phyloP scores from a whole-genome alignment of 2,888 invertebrate species.

The Cheiracanthium punctorium region DNA sequence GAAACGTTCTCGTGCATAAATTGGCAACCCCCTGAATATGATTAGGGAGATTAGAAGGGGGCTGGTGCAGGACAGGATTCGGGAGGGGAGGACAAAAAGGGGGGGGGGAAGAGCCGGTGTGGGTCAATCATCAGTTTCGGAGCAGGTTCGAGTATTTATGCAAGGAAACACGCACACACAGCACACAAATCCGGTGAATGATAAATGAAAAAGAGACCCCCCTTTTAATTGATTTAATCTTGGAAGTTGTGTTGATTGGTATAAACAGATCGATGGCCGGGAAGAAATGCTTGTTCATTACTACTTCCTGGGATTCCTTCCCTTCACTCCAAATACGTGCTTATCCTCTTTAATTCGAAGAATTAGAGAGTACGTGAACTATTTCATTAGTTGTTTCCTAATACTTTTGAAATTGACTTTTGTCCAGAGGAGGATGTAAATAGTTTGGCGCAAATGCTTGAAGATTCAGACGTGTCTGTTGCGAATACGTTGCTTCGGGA shows the following conservation, averaged over 20 bases:
- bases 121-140: background rate
- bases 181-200: background rate
- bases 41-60: constrained; percentile 60
- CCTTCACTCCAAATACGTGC: background rate
- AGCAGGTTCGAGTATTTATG: constrained; percentile 9
- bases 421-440: background rate
- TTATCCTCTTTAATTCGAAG: background rate
- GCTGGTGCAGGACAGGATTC: constrained; percentile 10
- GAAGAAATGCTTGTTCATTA: background rate
- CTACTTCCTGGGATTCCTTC: background rate
- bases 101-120: background rate
- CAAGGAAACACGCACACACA: background rate
- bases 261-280: background rate
- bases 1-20: constrained; percentile 66
- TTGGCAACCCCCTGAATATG: constrained; percentile 63
- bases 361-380: background rate
- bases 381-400: background rate
- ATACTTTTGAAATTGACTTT: background rate
- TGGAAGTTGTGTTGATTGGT: background rate
- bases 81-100: background rate
- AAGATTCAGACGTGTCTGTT: background rate
- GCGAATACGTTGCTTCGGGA: too few relatives aligned
- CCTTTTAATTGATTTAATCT: constrained; percentile 14
- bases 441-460: background rate
- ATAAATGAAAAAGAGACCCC: constrained; percentile 9